Percentiles rank a stretch among this genome's conserved stretches.
phyloP scores from a whole-genome alignment of 2,888 invertebrate genomes.

The Pollenia griseotomentosa region DNA sequence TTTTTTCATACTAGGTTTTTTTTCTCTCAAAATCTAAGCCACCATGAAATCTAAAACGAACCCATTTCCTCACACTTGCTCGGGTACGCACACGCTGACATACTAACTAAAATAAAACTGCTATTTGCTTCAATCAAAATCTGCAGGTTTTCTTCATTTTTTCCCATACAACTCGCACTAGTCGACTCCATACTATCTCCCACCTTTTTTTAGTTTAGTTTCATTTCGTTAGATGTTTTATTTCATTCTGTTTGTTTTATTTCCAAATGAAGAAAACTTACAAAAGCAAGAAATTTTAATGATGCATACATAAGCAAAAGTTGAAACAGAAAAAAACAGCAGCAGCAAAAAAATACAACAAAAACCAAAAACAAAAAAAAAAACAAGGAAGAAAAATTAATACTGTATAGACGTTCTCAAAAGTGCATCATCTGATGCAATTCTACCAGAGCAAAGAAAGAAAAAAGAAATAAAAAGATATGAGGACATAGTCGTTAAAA shows the following conservation, averaged over 20 bases:
- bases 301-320: constrained; percentile 80
- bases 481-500: constrained; percentile 21
- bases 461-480: constrained; percentile 43
- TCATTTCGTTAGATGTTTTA: constrained; percentile 28
- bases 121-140: constrained; percentile 62
- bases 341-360: constrained; percentile 78
- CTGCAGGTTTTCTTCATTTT: constrained; percentile 31
- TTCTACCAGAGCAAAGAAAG: constrained; percentile 23
- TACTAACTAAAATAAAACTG: constrained; percentile 14
- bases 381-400: constrained; percentile 78
- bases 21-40: constrained; percentile 41
- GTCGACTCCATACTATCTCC: constrained; percentile 14
- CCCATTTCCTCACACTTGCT: constrained; percentile 60
- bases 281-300: constrained; percentile 80
- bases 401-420: constrained; percentile 77
- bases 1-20: constrained; percentile 10
- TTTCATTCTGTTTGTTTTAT: constrained; percentile 59
- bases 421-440: constrained; percentile 76
- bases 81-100: constrained; percentile 17
- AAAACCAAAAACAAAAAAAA: constrained; percentile 73
- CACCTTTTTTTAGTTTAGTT: constrained; percentile 64
- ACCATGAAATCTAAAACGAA: constrained; percentile 57
- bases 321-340: constrained; percentile 71
- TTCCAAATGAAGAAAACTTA: constrained; percentile 67
- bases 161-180: neutral